phyloP scores from a whole-genome alignment of 2,113 vertebrate genomes.

The Bambusicola thoracicus region DNA sequence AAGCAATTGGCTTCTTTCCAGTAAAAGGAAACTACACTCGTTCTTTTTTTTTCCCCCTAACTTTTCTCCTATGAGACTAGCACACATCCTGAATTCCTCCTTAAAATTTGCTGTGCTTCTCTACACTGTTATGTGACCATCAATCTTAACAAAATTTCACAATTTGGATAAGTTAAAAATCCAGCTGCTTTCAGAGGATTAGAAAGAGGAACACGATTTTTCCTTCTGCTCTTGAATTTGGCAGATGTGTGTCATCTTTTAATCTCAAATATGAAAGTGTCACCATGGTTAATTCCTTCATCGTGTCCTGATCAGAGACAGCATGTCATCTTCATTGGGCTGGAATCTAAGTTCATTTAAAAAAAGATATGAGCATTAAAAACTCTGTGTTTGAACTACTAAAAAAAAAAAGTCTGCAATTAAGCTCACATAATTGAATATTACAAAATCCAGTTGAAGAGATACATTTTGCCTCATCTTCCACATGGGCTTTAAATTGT shows the following conservation, averaged over 20 bases:
- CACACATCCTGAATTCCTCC: not conserved
- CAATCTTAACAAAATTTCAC: slow-evolving; percentile 37
- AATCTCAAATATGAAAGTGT: slow-evolving; percentile 13
- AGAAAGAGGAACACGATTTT: slow-evolving; percentile 46
- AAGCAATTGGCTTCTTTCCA: slow-evolving; percentile 18
- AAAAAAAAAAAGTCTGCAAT: not conserved
- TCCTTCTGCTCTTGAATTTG: slow-evolving; percentile 33
- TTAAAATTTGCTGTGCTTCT: not conserved
- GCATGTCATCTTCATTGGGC: not conserved
- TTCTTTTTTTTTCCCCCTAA: not conserved
- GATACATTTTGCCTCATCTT: not conserved
- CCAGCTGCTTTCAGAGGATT: slow-evolving; percentile 58
- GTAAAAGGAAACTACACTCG: not conserved
- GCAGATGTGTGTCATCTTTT: not conserved
- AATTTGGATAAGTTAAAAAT: slow-evolving; percentile 31
- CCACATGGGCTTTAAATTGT: not conserved
- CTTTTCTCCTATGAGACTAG: not conserved
- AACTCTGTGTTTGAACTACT: not conserved
- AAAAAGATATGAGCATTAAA: slow-evolving; percentile 4
- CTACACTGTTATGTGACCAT: not conserved
- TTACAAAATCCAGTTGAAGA: not conserved
- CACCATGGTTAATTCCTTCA: slow-evolving; percentile 27
- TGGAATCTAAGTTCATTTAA: slow-evolving; percentile 11
- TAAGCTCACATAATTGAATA: not conserved
- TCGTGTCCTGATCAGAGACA: not conserved